Evolutionary conservation across 2,113 vertebrate species (phyloP), one percentile per base, ranked within the genome.

Genomic region (Nycticryphes semicollaris): DNA sequence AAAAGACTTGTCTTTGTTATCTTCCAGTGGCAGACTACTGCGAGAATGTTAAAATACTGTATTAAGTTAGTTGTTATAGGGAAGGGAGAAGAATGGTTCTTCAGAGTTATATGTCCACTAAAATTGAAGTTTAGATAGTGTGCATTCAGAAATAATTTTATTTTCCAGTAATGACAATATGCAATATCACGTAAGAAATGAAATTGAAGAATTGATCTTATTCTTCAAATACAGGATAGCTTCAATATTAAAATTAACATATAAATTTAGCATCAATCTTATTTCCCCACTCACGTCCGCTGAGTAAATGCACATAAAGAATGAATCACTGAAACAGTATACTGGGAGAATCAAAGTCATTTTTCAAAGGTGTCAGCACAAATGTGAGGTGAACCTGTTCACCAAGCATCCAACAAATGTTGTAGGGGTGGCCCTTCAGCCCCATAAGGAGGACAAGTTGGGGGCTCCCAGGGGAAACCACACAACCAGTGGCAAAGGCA

Each of bases 221-320:
- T 97, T 97, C 89, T 96, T 97, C 98, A 98, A 98, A 96, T 97
- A 93, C 64, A 98, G 89, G 96, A 97, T 98, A 86, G 97, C 97
- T 98, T 97, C 97, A 93, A 93, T 98, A 98, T 98, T 97, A 98
- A 98, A 98, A 98, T 98, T 98, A 98, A 98, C 98, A 98, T 98
- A 98, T 97, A 98, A 98, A 98, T 98, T 97, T 97, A 98, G 88
- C 98, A 98, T 98, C 97, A 97, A 97, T 98, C 97, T 98, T 98
- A 96, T 96, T 97, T 96, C 81, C 85, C 54, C 60, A 90, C 96
- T 98, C 94, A 84, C 3, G n/a, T 96, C 95, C 20, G 41, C 97
- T 97, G 97, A 97, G 94, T 94, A 97, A 97, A 98, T 90, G 96
- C 94, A 84, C 95, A 97, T 96, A 97, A 97, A 97, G 95, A 97